Base-by-base conservation (phyloP, 2,888 invertebrate genomes). In the Drepana falcataria region DNA sequence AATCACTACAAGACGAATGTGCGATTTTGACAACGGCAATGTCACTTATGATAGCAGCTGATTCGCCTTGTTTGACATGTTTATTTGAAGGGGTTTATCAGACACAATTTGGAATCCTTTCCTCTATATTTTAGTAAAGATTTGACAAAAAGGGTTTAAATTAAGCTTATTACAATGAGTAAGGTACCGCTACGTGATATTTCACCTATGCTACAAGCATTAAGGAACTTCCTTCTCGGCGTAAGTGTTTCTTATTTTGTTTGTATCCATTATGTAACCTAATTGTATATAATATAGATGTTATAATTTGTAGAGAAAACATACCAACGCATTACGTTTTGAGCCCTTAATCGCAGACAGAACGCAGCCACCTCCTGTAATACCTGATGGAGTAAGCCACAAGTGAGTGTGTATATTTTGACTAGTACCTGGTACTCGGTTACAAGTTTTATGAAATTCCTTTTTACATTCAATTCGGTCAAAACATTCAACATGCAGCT, bases 351-450 rank as follows among this genome's bases (percentile, higher is more conserved):
- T 96, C 47, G 87, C 96, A 2, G 88, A 93, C 6, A 94, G 98
- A 69, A 95, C 95, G 53, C 97, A 96, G 76, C 97, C 97, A 35
- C 95, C 91, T 21, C 98, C 98, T 49, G 82, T 92, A 55, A 80
- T 98, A 53, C 98, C 97, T 34, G 96, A 94, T 59, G 98, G 98
- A 6, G 95, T 96, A 2, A 91, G 95, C 40, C 96, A 96, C 83
- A 93, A 92, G 79, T 87, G 76, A 72, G 79, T 60, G 54, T 21
- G 21, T 21, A 21, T 21, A 21, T 21, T 21, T 21, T 21, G 21
- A 21, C 21, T 21, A 21, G 21, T 21, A 56, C 48, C 21, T 37
- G 3, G 1, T 21, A 21, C 21, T 21, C 21, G 21, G 21, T 21
- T 21, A 21, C 21, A 59, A 60, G 60, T 63, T 60, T 63, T 35